Evolutionary conservation across 2,797 vertebrate species (phyloP).

Genomic region (Bryconaethiops microstoma): DNA sequence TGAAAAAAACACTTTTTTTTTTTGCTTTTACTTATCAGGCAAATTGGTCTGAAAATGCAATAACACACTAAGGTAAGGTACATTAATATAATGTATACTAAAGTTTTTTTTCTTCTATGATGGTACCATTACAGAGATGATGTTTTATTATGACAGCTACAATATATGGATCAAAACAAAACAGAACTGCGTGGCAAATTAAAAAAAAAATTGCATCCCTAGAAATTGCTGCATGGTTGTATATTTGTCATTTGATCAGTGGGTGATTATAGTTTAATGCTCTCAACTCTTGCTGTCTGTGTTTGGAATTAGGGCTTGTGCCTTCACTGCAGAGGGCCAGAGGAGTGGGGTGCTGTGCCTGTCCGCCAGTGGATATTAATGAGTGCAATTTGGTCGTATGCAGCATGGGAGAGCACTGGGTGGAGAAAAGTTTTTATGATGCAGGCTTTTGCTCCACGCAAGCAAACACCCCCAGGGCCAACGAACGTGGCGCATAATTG

Average conservation of each 20-base stretch:
- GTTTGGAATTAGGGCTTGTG: background rate
- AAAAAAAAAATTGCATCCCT: background rate
- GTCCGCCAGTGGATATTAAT: slow-evolving; percentile 63
- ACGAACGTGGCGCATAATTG: slow-evolving; percentile 61
- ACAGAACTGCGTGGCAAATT: background rate
- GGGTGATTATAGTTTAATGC: slow-evolving; percentile 22
- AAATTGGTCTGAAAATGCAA: background rate
- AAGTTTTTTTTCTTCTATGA: background rate
- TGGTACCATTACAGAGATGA: background rate
- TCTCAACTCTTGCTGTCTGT: background rate
- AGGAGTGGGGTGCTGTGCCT: slow-evolving; percentile 21
- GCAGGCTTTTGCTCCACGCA: slow-evolving; percentile 58
- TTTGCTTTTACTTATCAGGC: background rate
- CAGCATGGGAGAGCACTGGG: slow-evolving; percentile 47
- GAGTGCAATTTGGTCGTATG: slow-evolving; percentile 63
- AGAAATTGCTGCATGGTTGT: background rate
- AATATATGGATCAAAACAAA: background rate
- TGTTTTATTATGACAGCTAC: background rate
- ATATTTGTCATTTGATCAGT: slow-evolving; percentile 28
- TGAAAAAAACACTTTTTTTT: background rate
- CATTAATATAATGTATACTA: no score
- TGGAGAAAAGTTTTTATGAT: slow-evolving; percentile 62
- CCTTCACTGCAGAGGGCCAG: background rate
- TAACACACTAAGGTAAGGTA: background rate
- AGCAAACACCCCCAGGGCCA: slow-evolving; percentile 64